A percentile compares a stretch with the other conserved stretches of the same genome.
These are phyloP conservation scores for Apantesis nais DNA, from an alignment of 2,888 invertebrate genomes.

Conservation along the genomic window DNA sequence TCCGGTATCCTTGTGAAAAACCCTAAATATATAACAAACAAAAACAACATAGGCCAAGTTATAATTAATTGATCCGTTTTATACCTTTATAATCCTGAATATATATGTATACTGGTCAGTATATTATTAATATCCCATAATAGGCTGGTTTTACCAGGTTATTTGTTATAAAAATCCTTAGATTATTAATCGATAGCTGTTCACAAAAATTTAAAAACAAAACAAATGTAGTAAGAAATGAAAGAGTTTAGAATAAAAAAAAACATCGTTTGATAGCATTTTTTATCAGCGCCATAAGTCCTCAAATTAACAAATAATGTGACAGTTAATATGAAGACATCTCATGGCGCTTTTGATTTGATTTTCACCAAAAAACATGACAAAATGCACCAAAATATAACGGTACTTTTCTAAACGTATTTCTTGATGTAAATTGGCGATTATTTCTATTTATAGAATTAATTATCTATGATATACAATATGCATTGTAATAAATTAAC, in stretches of 20 bases:
- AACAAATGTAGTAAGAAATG: background rate
- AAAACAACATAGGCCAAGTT: background rate
- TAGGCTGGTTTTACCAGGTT: background rate
- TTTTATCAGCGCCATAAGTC: background rate
- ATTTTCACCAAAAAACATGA: too few species aligned
- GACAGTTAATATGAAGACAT: background rate
- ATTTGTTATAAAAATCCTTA: background rate
- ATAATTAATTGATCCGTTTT: background rate
- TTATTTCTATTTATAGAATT: too few species aligned
- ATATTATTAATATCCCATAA: background rate
- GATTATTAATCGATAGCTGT: background rate
- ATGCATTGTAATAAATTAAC: too few species aligned
- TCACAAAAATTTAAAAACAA: background rate
- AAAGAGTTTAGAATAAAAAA: background rate
- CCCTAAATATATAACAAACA: slow-evolving; percentile 5
- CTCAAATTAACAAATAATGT: background rate
- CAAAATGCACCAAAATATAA: too few species aligned
- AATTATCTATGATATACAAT: too few species aligned
- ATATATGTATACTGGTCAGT: background rate
- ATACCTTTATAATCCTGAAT: background rate
- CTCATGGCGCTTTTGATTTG: background rate
- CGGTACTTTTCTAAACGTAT: too few species aligned
- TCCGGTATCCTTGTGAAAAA: slow-evolving; percentile 18
- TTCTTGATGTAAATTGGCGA: too few species aligned
- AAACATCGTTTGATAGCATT: background rate